These are phyloP conservation scores for Volucella bombylans DNA, from an alignment of 2,888 invertebrate genomes.

Conservation along the genomic window DNA sequence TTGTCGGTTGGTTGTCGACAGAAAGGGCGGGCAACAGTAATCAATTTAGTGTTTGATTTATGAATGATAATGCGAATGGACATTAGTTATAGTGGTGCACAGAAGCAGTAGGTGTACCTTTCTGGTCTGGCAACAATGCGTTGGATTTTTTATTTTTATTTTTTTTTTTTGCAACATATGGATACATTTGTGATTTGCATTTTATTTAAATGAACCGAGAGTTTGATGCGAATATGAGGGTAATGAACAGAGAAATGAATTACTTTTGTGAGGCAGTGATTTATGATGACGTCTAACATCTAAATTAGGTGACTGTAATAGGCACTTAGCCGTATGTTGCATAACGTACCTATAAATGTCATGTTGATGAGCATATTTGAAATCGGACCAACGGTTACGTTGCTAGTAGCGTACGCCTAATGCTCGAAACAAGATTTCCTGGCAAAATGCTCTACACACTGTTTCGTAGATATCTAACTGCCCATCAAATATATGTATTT, in stretches of 20 bases:
- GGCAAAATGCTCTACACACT: no score
- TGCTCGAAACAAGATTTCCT: no score
- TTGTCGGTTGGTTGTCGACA: constrained; percentile 19
- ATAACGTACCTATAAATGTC: no score
- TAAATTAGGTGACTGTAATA: no score
- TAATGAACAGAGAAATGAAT: neutral
- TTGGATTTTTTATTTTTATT: constrained; percentile 5
- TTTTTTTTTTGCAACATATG: constrained; percentile 65
- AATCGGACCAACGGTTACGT: no score
- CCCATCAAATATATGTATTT: no score
- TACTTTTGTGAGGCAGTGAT: no score
- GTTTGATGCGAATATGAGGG: constrained; percentile 24
- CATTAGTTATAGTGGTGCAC: constrained; percentile 68
- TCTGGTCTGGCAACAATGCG: constrained; percentile 48
- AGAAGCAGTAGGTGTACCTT: constrained; percentile 14
- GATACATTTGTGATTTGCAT: constrained; percentile 51
- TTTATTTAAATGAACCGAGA: constrained; percentile 46
- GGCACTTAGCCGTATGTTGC: no score
- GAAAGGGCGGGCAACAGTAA: constrained; percentile 69
- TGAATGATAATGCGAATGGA: constrained; percentile 81
- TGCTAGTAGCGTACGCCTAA: no score
- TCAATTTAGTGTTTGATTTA: constrained; percentile 81
- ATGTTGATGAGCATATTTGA: no score
- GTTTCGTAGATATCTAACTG: no score
- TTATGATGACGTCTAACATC: no score